These are phyloP conservation scores for Engystomops pustulosus DNA, from an alignment of 2,113 vertebrate species.

Conservation along the genomic window DNA sequence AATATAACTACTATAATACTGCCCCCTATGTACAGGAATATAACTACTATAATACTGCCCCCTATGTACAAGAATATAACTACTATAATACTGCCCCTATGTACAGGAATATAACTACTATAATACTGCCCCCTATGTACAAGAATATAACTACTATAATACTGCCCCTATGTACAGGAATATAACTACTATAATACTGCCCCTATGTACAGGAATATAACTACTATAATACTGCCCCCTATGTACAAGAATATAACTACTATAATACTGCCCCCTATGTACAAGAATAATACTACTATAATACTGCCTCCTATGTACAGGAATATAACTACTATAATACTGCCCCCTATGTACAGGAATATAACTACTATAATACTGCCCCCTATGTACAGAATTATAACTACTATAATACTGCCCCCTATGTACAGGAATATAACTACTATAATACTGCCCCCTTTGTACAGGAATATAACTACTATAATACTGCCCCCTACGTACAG, in stretches of 20 bases:
- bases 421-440: background rate
- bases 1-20: background rate
- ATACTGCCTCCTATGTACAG: background rate
- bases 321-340: conserved; percentile 16
- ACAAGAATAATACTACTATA: background rate
- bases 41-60: background rate
- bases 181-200: conserved; percentile 5
- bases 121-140: background rate
- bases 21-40: background rate
- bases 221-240: background rate
- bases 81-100: conserved; percentile 4
- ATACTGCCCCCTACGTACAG: background rate
- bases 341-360: background rate
- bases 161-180: background rate
- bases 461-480: conserved; percentile 5
- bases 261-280: background rate
- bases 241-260: conserved; percentile 6
- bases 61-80: background rate
- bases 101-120: conserved; percentile 1
- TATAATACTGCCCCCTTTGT: background rate
- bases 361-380: conserved; percentile 7
- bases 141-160: background rate
- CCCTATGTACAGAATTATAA: background rate
- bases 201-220: background rate
- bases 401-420: conserved; percentile 1